Percentiles rank a stretch among this genome's conserved stretches.
Conservation (phyloP, 2,888 invertebrate genomes). For the Pollenia labialis region DNA sequence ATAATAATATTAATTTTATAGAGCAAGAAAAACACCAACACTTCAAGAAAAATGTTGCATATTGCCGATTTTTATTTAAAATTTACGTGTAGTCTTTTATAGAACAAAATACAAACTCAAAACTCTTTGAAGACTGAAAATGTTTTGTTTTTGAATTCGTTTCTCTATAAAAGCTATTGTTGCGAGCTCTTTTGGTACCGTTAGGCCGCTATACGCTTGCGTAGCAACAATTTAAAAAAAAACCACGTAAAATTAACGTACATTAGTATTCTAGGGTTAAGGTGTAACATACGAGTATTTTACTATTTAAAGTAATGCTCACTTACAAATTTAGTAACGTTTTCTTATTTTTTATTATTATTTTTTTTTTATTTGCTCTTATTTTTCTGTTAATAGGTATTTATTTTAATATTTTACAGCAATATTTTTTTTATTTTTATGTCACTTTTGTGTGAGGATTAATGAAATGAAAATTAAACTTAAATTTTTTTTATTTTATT, state of each 20-base stretch:
- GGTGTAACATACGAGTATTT: background rate
- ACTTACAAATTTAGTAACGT: constrained; percentile 8
- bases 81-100: too few relatives aligned
- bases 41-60: too few relatives aligned
- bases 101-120: too few relatives aligned
- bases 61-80: too few relatives aligned
- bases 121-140: too few relatives aligned
- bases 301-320: background rate
- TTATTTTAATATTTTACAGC: constrained; percentile 21
- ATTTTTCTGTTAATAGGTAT: constrained; percentile 12
- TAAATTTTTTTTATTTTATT: constrained; percentile 13
- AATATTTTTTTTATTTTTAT: constrained; percentile 32
- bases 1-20: too few relatives aligned
- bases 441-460: constrained; percentile 11
- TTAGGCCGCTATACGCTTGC: too few relatives aligned
- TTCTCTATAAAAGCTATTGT: background rate
- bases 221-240: too few relatives aligned
- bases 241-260: too few relatives aligned
- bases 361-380: constrained; percentile 18
- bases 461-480: constrained; percentile 4
- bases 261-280: background rate
- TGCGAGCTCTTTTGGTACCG: background rate
- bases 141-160: too few relatives aligned
- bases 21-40: too few relatives aligned
- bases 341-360: background rate